Base-by-base conservation (phyloP, 1,140 invertebrate genomes). In the Uloborus diversus region DNA sequence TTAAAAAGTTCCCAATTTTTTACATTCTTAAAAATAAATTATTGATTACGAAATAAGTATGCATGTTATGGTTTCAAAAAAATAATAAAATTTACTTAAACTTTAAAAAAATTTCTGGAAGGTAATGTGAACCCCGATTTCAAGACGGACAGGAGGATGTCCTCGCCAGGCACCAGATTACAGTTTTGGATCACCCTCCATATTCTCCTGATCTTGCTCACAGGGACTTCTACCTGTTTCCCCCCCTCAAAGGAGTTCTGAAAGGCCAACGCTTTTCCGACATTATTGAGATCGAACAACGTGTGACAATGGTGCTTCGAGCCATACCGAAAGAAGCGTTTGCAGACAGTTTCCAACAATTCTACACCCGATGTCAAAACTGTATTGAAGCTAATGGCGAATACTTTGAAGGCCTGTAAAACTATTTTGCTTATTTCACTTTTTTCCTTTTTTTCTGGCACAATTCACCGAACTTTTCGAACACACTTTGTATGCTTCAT, bases 391-490 rank as follows among this genome's bases (percentile, higher is more conserved):
- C 37, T 65, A 65, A 65, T 65, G 30, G 62, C 1, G 30, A 65
- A 37, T 65, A 65, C 62, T 37, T 65, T 61, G 57, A 61, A 61
- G 20, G n/a, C 57, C 4, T 1, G 2, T 61, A 61, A 61, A 61
- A 20, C 0, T 61, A 1, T 30, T 61, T n/a, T 80, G 1, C 56
- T 37, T 49, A 47, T 82, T 47, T 79, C 56, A 11, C n/a, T 66
- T 64, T 9, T 59, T 61, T 53, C 14, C 33, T 76, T 51, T 66
- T 56, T 56, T 81, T 27, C 42, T 56, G 68, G 30, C 23, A 61
- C 57, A 3, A 61, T 61, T 61, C 4, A 61, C 57, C 57, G 30
- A 61, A 61, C 57, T 61, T 61, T 61, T 47, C n/a, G n/a, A n/a
- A 47, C 42, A 47, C 42, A 47, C 42, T n/a, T 42, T 30, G 13